Percentiles rank a stretch among this genome's conserved stretches.
Conservation (phyloP, 2,797 vertebrate genomes). For the Champsocephalus gunnari region DNA sequence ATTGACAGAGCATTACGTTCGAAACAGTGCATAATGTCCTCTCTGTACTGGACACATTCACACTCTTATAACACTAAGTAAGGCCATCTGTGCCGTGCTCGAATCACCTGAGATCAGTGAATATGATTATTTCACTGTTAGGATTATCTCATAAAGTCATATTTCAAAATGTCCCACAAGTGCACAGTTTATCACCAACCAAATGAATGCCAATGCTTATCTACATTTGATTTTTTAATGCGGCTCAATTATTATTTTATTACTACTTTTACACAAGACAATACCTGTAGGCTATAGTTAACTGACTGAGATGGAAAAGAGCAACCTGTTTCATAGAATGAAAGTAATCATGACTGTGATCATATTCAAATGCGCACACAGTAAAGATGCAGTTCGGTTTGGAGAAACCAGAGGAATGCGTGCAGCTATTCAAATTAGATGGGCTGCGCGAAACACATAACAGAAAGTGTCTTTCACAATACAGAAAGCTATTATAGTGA, state of each 20-base stretch:
- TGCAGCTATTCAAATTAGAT: constrained; percentile 39
- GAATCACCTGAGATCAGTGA: constrained; percentile 60
- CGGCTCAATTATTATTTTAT: neutral
- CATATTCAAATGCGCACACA: constrained; percentile 18
- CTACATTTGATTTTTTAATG: neutral
- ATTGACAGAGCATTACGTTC: constrained; percentile 56
- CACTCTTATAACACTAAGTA: constrained; percentile 34
- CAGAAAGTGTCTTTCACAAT: constrained; percentile 23
- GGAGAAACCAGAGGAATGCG: constrained; percentile 21
- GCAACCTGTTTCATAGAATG: neutral
- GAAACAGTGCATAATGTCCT: constrained; percentile 39
- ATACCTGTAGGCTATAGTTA: neutral
- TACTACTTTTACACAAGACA: neutral
- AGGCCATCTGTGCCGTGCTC: constrained; percentile 59
- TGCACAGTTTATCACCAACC: neutral
- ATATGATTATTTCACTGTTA: constrained; percentile 13
- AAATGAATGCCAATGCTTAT: neutral
- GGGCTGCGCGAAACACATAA: neutral
- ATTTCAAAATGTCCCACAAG: constrained; percentile 11
- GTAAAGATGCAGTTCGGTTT: neutral
- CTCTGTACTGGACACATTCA: constrained; percentile 62
- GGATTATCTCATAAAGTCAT: constrained; percentile 3
- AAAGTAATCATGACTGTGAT: neutral
- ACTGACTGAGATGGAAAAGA: neutral
- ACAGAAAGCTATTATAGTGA: neutral